Conservation (phyloP, 1,140 invertebrate genomes). For the Oryzaephilus surinamensis region DNA sequence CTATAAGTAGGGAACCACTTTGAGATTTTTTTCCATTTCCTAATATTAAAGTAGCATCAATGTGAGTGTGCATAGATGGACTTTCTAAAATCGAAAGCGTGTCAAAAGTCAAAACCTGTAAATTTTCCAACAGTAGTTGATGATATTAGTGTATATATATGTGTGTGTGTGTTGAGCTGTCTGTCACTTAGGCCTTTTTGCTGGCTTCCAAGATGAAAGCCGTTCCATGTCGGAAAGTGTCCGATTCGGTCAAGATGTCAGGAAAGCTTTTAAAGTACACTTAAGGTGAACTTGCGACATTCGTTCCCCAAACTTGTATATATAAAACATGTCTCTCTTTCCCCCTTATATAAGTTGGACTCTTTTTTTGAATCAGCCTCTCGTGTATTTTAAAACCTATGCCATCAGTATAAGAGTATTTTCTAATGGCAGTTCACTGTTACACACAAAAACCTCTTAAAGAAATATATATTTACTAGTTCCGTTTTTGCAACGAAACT, state of each 20-base stretch:
- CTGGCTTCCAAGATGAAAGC: constrained; percentile 28
- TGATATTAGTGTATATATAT: constrained; percentile 23
- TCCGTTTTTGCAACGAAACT: no score
- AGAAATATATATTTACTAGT: no score
- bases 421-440: no score
- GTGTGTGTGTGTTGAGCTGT: constrained; percentile 26
- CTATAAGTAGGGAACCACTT: no score
- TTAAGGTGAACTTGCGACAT: constrained; percentile 26
- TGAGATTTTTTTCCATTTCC: no score
- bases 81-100: constrained; percentile 23
- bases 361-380: no score
- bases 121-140: constrained; percentile 18
- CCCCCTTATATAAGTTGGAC: no score
- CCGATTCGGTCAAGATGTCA: constrained; percentile 38
- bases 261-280: constrained; percentile 37
- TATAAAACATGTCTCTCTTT: no score
- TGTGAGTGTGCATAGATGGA: neutral
- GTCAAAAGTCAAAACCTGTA: constrained; percentile 20
- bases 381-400: no score
- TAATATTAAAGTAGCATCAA: neutral
- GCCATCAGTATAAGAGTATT: no score
- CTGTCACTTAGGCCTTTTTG: constrained; percentile 21
- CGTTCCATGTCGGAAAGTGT: constrained; percentile 34
- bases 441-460: no score
- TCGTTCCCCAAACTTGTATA: no score